These are phyloP conservation scores for Pterocles gutturalis DNA, from an alignment of 2,113 vertebrate species.

Conservation along the genomic window DNA sequence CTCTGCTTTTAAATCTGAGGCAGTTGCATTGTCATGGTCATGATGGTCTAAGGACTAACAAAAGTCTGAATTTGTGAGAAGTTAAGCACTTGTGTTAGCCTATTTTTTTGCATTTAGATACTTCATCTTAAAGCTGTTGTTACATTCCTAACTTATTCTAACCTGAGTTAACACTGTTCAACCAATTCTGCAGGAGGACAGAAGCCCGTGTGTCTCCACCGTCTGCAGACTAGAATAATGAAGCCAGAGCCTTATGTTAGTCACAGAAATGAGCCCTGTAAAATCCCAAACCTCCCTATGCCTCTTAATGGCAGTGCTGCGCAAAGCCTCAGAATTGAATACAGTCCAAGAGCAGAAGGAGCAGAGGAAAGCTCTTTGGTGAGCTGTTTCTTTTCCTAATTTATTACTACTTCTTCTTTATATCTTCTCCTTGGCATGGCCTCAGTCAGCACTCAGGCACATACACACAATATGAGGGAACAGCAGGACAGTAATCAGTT, in stretches of 20 bases:
- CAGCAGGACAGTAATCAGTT: constrained; percentile 19
- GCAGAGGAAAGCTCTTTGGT: not conserved
- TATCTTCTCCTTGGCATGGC: constrained; percentile 29
- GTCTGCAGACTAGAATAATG: not conserved
- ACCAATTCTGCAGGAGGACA: not conserved
- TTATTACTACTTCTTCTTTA: constrained; percentile 6
- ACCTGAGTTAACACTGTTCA: not conserved
- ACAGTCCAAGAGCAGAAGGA: constrained; percentile 26
- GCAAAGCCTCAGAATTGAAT: not conserved
- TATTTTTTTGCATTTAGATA: not conserved
- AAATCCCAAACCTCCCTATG: not conserved
- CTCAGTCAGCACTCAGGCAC: not conserved
- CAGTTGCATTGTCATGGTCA: not conserved
- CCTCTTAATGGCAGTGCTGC: not conserved
- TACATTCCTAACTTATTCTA: not conserved
- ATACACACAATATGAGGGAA: not conserved
- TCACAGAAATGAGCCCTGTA: not conserved
- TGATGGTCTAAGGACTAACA: not conserved
- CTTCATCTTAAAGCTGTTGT: not conserved
- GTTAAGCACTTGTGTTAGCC: fast-evolving
- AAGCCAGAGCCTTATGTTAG: not conserved
- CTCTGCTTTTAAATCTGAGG: not conserved
- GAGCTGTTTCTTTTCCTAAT: constrained; percentile 8
- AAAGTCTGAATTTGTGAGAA: not conserved
- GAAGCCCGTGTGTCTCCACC: not conserved